Base-by-base conservation (phyloP, 1,140 invertebrate genomes). In the Drosophila rhopaloa region DNA sequence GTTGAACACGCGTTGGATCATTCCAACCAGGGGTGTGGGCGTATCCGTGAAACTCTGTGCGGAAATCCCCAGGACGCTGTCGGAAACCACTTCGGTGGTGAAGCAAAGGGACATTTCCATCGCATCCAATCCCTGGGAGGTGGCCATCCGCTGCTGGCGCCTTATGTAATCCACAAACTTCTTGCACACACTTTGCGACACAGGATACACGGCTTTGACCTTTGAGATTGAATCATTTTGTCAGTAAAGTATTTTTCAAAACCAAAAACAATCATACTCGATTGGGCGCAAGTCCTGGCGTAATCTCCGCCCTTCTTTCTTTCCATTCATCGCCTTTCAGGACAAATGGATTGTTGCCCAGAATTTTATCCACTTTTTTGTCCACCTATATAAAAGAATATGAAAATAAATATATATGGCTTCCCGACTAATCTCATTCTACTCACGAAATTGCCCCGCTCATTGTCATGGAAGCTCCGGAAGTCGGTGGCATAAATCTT, bases 251-350 rank as follows among this genome's bases (percentile, higher is more conserved):
- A 40, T n/a, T 10, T 40, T 19, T 10, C 4, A 38, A 38, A 38
- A 10, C 1, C 4, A 2, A 10, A 1, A 13, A 43, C 7, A n/a
- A 8, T 29, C 46, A 57, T 79, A 93, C 93, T 13, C 84, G 68
- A 72, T 92, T 91, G 0, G 92, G 84, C 0, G 93, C 93, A 35
- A 95, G 93, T 5, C 93, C 93, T 7, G 94, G 93, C 27, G 93
- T 94, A 24, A 94, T 91, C 46, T 94, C 93, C 6, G 84, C 84
- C 24, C 94, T 82, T 16, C 93, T 92, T n/a, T 93, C 85, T 76
- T 94, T 94, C 95, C 95, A 95, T 8, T 68, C 76, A 5, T 93
- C 88, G 13, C 93, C 93, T 5, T 53, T 76, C 5, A 91, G 57
- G 5, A 92, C 37, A 61, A 94, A 94, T 0, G 93, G 81, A 77